Conservation (phyloP, 2,797 vertebrate genomes). For the Myripristis murdjan region DNA sequence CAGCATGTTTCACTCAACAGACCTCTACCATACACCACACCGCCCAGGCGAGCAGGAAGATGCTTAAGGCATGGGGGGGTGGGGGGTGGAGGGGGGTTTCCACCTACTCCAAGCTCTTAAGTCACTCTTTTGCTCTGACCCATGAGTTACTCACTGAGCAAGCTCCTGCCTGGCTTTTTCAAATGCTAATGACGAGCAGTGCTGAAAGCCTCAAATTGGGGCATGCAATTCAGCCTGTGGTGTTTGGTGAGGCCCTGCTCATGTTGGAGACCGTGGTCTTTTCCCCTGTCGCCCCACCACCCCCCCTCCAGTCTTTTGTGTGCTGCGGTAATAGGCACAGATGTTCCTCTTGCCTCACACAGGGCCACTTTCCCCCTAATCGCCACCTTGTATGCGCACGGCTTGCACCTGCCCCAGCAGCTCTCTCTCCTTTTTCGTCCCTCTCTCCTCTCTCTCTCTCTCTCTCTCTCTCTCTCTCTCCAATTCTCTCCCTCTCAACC, state of each 20-base stretch:
- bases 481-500: conserved; percentile 12
- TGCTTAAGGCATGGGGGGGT: conserved; percentile 32
- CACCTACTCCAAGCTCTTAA: conserved; percentile 69
- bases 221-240: conserved; percentile 84
- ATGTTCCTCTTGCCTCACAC: conserved; percentile 89
- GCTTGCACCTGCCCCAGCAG: conserved; percentile 89
- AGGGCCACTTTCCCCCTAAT: conserved; percentile 88
- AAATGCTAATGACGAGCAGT: conserved; percentile 86
- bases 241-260: conserved; percentile 84
- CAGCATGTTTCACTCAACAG: conserved; percentile 52
- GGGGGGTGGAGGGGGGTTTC: conserved; percentile 28
- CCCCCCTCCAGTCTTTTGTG: conserved; percentile 77
- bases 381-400: conserved; percentile 86
- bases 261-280: conserved; percentile 77
- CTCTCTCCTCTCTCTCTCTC: conserved; percentile 37
- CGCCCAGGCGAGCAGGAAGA: conserved; percentile 20
- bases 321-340: conserved; percentile 89
- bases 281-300: conserved; percentile 53
- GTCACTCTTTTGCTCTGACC: conserved; percentile 70
- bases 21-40: conserved; percentile 9
- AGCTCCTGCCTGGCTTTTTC: conserved; percentile 80
- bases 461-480: conserved; percentile 40
- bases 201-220: conserved; percentile 87
- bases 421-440: conserved; percentile 61
- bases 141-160: conserved; percentile 72